Evolutionary conservation across 2,113 vertebrate genomes (phyloP), one percentile per base, ranked within the genome.

Genomic region (Columba livia): DNA sequence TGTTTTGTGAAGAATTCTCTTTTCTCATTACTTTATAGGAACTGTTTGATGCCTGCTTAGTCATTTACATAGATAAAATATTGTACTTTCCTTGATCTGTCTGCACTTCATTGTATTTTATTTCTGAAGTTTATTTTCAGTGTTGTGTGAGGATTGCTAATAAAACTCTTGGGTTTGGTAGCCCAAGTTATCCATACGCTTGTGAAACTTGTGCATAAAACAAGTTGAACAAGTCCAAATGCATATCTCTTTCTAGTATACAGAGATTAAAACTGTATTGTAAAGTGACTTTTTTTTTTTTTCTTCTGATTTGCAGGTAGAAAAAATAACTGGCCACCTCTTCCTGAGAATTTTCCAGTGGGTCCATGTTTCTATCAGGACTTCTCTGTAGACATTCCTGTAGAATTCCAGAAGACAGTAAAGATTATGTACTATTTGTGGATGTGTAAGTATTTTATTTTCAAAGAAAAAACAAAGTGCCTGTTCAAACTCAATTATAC

Each of bases 391-490:
- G 99, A 99, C 93, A 99, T 99, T 81, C 99, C 99, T 50, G 98
- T 99, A 58, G 99, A 99, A 97, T 99, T 98, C 94, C 99, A 99
- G 98, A 99, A 99, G 97, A 99, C 98, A 18, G 98, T 99, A 77
- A 99, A 99, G 97, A 98, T 99, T 97, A 99, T 99, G 98, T 99
- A 99, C 96, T 99, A 99, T 97, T 98, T 99, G 66, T 99, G 99
- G 99, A 99, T 99, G 99, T 98, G 99, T 99, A 97, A 99, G 99
- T 99, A 94, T 65, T n/a, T 60, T 11, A 16, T 40, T 58, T 58
- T 14, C 15, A 56, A n/a, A 66, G 20, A 67, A 79, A 40, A 79
- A 80, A 26, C 40, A 62, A 82, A 31, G 69, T 28, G 24, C 14
- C 15, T 40, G 12, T 70, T 70, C 17, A 44, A 66, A 75, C 69